These are phyloP conservation scores for Corythoichthys intestinalis DNA, from an alignment of 2,113 vertebrate species.

Conservation along the genomic window DNA sequence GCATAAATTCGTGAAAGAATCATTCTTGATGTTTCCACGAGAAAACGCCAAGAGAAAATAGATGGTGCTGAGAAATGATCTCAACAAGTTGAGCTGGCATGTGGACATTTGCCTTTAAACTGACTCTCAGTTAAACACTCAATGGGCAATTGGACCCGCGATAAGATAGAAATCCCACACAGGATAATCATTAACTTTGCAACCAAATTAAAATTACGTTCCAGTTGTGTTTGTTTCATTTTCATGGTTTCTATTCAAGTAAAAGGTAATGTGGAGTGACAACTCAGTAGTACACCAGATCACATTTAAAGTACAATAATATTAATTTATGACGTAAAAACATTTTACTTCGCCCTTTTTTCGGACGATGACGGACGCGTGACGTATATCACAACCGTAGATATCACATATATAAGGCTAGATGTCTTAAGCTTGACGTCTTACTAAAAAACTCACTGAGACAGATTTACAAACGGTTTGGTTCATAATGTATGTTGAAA, in stretches of 20 bases:
- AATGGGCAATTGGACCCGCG: constrained; percentile 28
- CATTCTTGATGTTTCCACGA: constrained; percentile 47
- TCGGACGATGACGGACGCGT: neutral
- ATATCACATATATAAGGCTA: too few species aligned
- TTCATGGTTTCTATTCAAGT: neutral
- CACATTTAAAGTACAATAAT: neutral
- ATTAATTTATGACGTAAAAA: neutral
- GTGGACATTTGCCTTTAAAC: constrained; percentile 62
- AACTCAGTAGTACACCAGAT: neutral
- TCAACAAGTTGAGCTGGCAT: constrained; percentile 16
- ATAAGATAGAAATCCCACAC: constrained; percentile 52
- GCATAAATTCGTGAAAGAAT: neutral
- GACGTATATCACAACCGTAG: neutral
- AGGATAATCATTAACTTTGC: constrained; percentile 65
- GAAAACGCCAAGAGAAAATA: constrained; percentile 29
- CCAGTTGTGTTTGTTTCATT: neutral
- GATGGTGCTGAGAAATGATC: constrained; percentile 1
- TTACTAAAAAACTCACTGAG: too few species aligned
- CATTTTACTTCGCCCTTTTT: neutral
- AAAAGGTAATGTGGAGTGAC: neutral
- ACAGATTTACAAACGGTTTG: too few species aligned
- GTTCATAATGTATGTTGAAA: too few species aligned
- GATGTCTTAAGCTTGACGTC: too few species aligned
- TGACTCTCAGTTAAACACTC: constrained; percentile 35
- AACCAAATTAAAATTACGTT: neutral